These are phyloP conservation scores for Luperina nickerlii DNA, from an alignment of 2,888 invertebrate species.

Conservation along the genomic window DNA sequence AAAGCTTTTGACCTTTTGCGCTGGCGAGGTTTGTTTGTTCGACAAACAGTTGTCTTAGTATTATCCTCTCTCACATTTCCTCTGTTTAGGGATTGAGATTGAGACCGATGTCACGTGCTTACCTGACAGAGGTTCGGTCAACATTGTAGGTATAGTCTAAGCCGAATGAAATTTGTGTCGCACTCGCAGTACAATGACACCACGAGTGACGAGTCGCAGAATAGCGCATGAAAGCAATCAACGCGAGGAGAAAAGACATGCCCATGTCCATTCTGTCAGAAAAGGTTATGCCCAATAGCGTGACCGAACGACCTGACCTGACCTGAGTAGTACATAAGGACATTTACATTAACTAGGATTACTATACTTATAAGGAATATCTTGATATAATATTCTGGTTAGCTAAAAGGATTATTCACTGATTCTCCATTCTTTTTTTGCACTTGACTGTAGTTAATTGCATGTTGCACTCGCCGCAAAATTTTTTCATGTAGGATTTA, in stretches of 20 bases:
- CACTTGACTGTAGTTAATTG: background rate
- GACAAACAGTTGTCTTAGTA: slow-evolving; percentile 21
- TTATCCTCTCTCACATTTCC: slow-evolving; percentile 34
- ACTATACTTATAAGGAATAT: background rate
- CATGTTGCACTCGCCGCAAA: background rate
- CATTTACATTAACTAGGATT: background rate
- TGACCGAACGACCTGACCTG: no score
- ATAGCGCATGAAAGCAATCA: slow-evolving; percentile 17
- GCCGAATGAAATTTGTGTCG: slow-evolving; percentile 15
- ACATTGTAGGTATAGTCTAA: slow-evolving; percentile 13
- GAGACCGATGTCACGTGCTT: slow-evolving; percentile 32
- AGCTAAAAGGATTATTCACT: background rate
- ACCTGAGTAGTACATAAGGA: background rate
- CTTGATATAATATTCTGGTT: background rate
- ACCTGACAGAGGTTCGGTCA: background rate
- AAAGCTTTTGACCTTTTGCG: background rate
- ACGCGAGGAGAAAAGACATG: background rate
- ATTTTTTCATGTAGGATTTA: background rate
- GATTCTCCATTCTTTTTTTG: background rate
- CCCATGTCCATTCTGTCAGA: background rate
- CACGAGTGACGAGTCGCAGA: slow-evolving; percentile 36
- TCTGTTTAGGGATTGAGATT: background rate
- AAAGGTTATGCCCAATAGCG: background rate
- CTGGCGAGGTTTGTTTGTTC: slow-evolving; percentile 1
- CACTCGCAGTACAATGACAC: background rate